Base-by-base conservation (phyloP, 2,888 invertebrate species). In the Drosophila mimica region DNA sequence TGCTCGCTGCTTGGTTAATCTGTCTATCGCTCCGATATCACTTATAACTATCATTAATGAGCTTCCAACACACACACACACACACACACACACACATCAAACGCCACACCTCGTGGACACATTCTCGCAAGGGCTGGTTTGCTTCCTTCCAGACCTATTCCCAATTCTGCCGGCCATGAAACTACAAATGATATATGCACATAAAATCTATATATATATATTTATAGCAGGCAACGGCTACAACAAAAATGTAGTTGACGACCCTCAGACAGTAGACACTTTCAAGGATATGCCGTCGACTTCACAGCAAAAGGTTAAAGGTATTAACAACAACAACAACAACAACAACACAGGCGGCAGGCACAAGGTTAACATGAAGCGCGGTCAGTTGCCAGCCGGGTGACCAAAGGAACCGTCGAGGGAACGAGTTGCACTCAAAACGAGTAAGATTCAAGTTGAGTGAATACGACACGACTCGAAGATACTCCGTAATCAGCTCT, bases 181-280 rank as follows among this genome's bases (percentile, higher is more conserved):
- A 61, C 48, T 25, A 71, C 40, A 43, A 62, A 77, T 76, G 48
- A n/a, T 31, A 46, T 63, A 38, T 53, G 17, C 36, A 61, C 57
- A 59, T 60, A 53, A 46, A 46, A 46, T 53, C 34, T 40, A 46
- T 65, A 64, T 68, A 78, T 62, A 64, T 49, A 71, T 59, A 66
- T 63, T 69, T 63, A 20, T 40, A 56, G 8, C 46, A 46, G 46
- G 46, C 46, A 46, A 46, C 46, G 20, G 54, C 60, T 40, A 71
- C 70, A 71, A 76, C 69, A 68, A 82, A 78, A 75, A 76, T 87
- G 86, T 78, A 75, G 76, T 80, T 88, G 90, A 83, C 83, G 90
- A 88, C 87, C 87, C 87, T 90, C 90, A 76, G 87, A 88, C 89
- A 90, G 89, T 74, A 90, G 89, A 88, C 80, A 76, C 70, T 81